Base-by-base conservation (phyloP, 2,888 invertebrate species). In the Epistrophella euchroma region DNA sequence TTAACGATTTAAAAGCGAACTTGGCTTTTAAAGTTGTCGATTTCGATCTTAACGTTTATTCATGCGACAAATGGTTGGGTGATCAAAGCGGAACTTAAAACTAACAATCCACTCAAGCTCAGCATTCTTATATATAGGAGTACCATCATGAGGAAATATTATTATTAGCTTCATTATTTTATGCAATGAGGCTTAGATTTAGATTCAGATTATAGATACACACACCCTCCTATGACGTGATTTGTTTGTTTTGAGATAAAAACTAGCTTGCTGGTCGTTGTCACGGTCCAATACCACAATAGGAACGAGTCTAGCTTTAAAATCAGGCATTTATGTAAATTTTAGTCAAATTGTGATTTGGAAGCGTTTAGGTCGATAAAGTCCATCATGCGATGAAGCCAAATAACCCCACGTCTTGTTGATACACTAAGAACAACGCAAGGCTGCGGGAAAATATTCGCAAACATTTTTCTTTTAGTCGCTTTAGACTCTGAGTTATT, bases 281-380 rank as follows among this genome's bases (percentile, higher is more conserved):
- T 56, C 52, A 70, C 58, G 81, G 81, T 73, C 68, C 60, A 74
- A 60, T 70, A 68, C 60, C 37, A 40, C 62, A 60, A 62, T 35
- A 60, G 35, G 37, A 50, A 52, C 52, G 70, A 80, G 43, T 56
- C 71, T 64, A 25, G 17, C 45, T 17, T 10, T 9, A 43, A 82
- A 45, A 68, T 58, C 66, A 81, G 74, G 66, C 76, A 76, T 79
- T 75, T 87, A 83, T 87, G 83, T 68, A 72, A 87, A 83, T 83
- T 78, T 79, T 28, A 43, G 56, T 70, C 50, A 68, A 74, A 80
- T 62, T 68, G 47, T 66, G 73, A 73, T 73, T 56, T 77, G 73
- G 71, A 72, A 75, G 74, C 87, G 87, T 87, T 83, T 83, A 37
- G 87, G 83, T 87, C 87, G 78, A 83, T 87, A 87, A 75, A 83